Percentiles rank a stretch among this genome's conserved stretches.
These are phyloP conservation scores for Poecilia latipinna DNA, from an alignment of 2,113 vertebrate species.

Conservation along the genomic window DNA sequence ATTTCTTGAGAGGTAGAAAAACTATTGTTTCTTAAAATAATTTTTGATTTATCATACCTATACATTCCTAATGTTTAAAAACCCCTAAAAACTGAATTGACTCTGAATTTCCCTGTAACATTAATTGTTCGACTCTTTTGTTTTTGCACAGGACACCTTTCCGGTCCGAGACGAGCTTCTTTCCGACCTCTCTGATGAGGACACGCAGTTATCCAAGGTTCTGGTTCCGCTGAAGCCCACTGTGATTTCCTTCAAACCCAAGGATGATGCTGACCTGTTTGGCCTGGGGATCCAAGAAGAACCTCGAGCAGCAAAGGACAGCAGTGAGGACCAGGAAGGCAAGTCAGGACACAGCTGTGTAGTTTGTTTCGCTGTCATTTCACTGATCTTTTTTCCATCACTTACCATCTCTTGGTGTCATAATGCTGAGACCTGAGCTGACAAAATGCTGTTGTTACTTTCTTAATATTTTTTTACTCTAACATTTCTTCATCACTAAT, in stretches of 20 bases:
- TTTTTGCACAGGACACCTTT: slow-evolving; percentile 80
- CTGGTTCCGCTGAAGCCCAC: slow-evolving; percentile 74
- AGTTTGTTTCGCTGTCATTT: not conserved
- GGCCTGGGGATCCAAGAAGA: slow-evolving; percentile 87
- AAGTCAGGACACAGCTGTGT: slow-evolving; percentile 24
- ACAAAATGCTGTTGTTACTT: too few relatives aligned
- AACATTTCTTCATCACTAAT: too few relatives aligned
- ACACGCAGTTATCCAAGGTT: slow-evolving; percentile 65
- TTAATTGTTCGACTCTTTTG: not conserved
- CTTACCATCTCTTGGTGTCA: too few relatives aligned
- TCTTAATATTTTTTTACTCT: too few relatives aligned
- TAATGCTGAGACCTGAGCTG: too few relatives aligned
- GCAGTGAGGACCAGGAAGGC: slow-evolving; percentile 88
- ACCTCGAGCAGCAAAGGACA: slow-evolving; percentile 77
- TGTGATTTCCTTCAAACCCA: slow-evolving; percentile 82
- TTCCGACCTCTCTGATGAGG: slow-evolving; percentile 90
- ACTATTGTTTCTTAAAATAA: too few relatives aligned
- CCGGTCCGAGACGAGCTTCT: slow-evolving; percentile 86
- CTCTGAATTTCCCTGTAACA: not conserved
- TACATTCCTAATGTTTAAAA: too few relatives aligned
- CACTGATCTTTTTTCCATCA: too few relatives aligned
- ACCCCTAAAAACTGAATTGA: too few relatives aligned
- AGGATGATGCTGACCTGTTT: slow-evolving; percentile 88
- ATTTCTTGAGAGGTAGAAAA: too few relatives aligned
- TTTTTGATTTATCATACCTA: too few relatives aligned